Percentiles rank a stretch among this genome's conserved stretches.
phyloP scores from a whole-genome alignment of 2,888 invertebrate genomes.

The Augochlorella aurata region DNA sequence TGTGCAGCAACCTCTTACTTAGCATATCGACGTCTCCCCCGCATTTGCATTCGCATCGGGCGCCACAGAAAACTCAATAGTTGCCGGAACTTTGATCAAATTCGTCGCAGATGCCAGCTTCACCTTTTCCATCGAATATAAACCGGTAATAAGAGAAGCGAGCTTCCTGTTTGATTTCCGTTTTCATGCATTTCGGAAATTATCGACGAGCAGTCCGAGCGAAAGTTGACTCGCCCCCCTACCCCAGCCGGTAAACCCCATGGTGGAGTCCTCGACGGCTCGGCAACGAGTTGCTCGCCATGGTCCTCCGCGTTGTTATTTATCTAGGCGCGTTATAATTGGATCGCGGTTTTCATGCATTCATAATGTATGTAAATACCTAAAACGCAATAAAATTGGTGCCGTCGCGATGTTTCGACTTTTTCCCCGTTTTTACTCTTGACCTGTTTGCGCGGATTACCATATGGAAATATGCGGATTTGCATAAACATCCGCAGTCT shows the following conservation, averaged over 20 bases:
- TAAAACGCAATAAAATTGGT: not conserved
- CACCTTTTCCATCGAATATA: not conserved
- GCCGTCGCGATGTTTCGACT: not conserved
- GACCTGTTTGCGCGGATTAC: not conserved
- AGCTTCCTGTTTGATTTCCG: not conserved
- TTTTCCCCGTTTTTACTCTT: not conserved
- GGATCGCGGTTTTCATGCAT: slow-evolving; percentile 15
- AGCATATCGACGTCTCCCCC: not conserved
- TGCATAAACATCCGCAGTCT: slow-evolving; percentile 12
- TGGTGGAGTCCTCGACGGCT: too few species aligned
- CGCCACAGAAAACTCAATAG: not conserved
- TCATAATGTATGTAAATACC: slow-evolving; percentile 11
- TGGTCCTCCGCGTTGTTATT: not conserved
- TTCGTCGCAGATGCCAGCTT: not conserved
- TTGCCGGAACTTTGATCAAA: slow-evolving; percentile 1
- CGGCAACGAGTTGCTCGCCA: too few species aligned
- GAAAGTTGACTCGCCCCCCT: not conserved
- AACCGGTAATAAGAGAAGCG: not conserved
- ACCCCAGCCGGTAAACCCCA: not conserved
- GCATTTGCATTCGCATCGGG: slow-evolving; percentile 1
- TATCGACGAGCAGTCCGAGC: not conserved
- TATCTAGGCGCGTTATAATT: slow-evolving; percentile 2
- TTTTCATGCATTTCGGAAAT: not conserved
- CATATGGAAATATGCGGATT: slow-evolving; percentile 1
- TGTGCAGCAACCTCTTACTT: not conserved